Evolutionary conservation across 2,113 vertebrate species (phyloP).

Genomic region (Calypte anna): DNA sequence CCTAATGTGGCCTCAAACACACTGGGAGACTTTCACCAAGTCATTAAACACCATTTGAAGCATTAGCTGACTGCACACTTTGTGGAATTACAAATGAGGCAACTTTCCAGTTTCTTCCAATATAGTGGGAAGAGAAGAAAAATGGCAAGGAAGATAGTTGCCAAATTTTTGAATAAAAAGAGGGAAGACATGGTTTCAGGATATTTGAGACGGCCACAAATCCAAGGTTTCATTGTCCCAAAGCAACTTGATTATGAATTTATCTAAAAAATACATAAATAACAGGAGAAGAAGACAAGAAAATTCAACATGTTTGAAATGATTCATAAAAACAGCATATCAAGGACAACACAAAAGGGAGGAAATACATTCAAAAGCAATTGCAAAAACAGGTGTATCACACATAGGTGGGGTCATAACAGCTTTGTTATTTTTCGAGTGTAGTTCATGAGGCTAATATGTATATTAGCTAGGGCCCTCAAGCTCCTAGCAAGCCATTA

Average conservation of each 20-base stretch:
- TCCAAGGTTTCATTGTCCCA: neutral
- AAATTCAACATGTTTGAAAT: neutral
- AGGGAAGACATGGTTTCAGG: neutral
- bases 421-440: neutral
- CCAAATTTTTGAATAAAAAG: neutral
- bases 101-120: neutral
- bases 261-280: neutral
- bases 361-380: neutral
- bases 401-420: accelerated
- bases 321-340: neutral
- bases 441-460: neutral
- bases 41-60: neutral
- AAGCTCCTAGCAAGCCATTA: neutral
- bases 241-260: neutral
- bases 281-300: neutral
- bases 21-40: neutral
- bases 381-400: neutral
- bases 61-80: neutral
- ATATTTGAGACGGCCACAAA: neutral
- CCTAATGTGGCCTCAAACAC: neutral
- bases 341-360: neutral
- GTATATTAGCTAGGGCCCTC: neutral
- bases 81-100: neutral
- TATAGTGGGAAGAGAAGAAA: neutral
- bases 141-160: neutral